These are phyloP conservation scores for Bubalus kerabau DNA, from an alignment of 2,113 vertebrate species.

Conservation along the genomic window DNA sequence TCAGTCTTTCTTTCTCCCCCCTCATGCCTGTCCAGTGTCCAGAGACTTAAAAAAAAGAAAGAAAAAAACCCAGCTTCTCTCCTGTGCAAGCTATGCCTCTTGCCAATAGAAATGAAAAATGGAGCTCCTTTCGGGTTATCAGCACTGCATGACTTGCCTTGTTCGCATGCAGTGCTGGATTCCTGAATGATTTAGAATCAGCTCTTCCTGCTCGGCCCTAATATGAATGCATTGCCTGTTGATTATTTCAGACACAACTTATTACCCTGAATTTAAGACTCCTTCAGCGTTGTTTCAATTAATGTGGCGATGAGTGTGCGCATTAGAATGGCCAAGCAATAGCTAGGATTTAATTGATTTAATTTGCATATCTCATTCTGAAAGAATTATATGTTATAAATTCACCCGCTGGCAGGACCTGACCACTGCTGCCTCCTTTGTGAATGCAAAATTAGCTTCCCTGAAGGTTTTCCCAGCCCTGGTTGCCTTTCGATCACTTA, in stretches of 20 bases:
- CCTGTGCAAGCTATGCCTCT: background rate
- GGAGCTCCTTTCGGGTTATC: background rate
- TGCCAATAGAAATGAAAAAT: background rate
- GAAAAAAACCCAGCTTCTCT: background rate
- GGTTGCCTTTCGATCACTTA: slow-evolving; percentile 30
- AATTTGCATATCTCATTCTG: slow-evolving; percentile 73
- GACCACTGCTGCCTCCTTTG: slow-evolving; percentile 59
- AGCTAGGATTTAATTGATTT: slow-evolving; percentile 72
- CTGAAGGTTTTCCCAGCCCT: slow-evolving; percentile 33
- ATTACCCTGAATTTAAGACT: slow-evolving; percentile 64
- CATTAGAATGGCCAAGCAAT: slow-evolving; percentile 45
- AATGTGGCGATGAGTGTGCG: slow-evolving; percentile 23
- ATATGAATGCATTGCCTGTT: slow-evolving; percentile 14
- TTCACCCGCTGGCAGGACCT: slow-evolving; percentile 53
- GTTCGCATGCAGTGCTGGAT: background rate
- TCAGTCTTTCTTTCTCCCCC: background rate
- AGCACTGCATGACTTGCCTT: background rate
- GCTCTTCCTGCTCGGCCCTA: background rate
- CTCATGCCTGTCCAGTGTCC: background rate
- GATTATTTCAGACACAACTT: slow-evolving; percentile 61
- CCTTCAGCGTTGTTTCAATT: slow-evolving; percentile 63
- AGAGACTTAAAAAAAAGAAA: background rate
- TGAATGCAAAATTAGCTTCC: slow-evolving; percentile 71
- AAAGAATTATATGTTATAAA: slow-evolving; percentile 73
- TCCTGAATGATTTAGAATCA: slow-evolving; percentile 46